phyloP scores from a whole-genome alignment of 1,140 invertebrate species.

The Cotesia glomerata region DNA sequence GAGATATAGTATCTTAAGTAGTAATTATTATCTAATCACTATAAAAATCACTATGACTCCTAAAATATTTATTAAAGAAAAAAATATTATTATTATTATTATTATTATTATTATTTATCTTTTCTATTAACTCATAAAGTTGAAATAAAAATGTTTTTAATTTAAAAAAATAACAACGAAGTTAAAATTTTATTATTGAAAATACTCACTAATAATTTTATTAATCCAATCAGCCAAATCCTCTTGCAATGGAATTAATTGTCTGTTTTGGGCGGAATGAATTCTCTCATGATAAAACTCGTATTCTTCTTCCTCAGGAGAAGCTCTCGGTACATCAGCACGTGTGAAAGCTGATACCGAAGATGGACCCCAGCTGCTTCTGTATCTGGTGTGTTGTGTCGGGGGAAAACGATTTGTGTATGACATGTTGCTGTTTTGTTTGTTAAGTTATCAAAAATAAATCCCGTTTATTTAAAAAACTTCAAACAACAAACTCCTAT shows the following conservation, averaged over 20 bases:
- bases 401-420: constrained; percentile 68
- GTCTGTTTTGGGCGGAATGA: constrained; percentile 76
- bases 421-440: constrained; percentile 59
- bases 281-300: constrained; percentile 79
- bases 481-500: neutral
- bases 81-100: no score
- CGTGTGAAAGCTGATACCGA: constrained; percentile 65
- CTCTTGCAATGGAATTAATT: constrained; percentile 82
- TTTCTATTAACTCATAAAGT: no score
- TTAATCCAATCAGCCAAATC: constrained; percentile 89
- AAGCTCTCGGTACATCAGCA: constrained; percentile 67
- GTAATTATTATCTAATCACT: no score
- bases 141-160: no score
- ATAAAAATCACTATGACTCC: no score
- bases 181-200: neutral
- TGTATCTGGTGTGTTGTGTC: constrained; percentile 66
- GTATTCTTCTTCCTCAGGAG: constrained; percentile 72
- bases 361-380: constrained; percentile 71
- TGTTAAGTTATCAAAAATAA: neutral
- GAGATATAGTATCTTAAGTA: no score
- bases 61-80: no score
- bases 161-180: neutral
- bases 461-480: neutral
- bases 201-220: constrained; percentile 77
- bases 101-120: no score